Conservation (phyloP, 2,888 invertebrate species). For the Horisme vitalbata region DNA sequence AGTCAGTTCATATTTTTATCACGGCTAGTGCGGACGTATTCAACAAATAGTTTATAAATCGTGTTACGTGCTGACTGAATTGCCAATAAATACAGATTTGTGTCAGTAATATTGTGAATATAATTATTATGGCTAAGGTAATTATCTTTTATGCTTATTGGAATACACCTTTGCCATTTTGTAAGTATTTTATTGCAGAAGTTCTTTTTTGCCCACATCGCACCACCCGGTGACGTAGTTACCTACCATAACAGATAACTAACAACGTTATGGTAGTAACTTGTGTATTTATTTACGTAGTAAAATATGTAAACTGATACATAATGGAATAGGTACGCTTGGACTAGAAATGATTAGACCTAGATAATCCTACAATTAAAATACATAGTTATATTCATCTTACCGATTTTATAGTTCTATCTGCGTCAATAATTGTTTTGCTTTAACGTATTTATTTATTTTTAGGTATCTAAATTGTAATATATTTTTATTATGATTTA, state of each 20-base stretch:
- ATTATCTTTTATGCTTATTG: constrained; percentile 34
- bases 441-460: too few species aligned
- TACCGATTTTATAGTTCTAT: too few species aligned
- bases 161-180: constrained; percentile 10
- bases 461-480: too few species aligned
- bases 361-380: too few species aligned
- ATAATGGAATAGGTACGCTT: too few species aligned
- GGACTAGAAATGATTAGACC: too few species aligned
- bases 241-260: constrained; percentile 34
- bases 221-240: constrained; percentile 59
- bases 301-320: too few species aligned
- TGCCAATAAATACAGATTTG: constrained; percentile 46
- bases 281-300: neutral
- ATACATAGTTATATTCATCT: too few species aligned
- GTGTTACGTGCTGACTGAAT: constrained; percentile 61
- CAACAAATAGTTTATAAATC: constrained; percentile 37
- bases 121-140: constrained; percentile 71
- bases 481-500: too few species aligned
- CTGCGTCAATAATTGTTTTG: too few species aligned
- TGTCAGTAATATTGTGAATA: constrained; percentile 37
- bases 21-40: constrained; percentile 53
- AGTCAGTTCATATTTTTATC: constrained; percentile 72
- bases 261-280: constrained; percentile 10
- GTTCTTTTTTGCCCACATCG: constrained; percentile 45
- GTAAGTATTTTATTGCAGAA: constrained; percentile 25